phyloP scores from a whole-genome alignment of 2,888 invertebrate species.

The Acrobeloides nanus region DNA sequence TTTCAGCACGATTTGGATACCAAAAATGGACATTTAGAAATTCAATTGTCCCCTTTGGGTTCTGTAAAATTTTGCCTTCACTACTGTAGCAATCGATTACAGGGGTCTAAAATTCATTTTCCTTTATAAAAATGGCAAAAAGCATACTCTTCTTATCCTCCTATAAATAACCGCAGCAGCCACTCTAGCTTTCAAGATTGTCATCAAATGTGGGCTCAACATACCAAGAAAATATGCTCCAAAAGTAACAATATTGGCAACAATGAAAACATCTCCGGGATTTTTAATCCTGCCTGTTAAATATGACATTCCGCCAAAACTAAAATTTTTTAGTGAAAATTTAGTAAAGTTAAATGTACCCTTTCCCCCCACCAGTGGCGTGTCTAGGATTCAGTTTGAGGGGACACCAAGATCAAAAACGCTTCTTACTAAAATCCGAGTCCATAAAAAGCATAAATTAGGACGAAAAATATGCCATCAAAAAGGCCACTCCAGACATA shows the following conservation, averaged over 20 bases:
- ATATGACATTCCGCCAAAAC: conserved; percentile 7
- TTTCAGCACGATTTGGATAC: conserved; percentile 33
- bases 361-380: no score
- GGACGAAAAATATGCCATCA: conserved; percentile 21
- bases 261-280: conserved; percentile 41
- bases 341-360: no score
- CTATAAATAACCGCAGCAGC: conserved; percentile 43
- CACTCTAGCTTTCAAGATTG: conserved; percentile 42
- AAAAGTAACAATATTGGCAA: conserved; percentile 35
- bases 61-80: background rate
- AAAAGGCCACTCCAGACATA: conserved; percentile 24
- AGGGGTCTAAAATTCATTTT: background rate
- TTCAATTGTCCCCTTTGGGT: conserved; percentile 7
- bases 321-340: background rate
- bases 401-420: no score
- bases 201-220: conserved; percentile 43
- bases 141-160: conserved; percentile 35
- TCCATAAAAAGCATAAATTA: conserved; percentile 13
- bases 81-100: conserved; percentile 6
- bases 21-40: conserved; percentile 39
- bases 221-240: conserved; percentile 41
- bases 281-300: conserved; percentile 5
- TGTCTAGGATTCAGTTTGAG: no score
- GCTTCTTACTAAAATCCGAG: background rate
- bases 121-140: no score